phyloP scores from a whole-genome alignment of 2,113 vertebrate genomes.

The Takifugu flavidus region DNA sequence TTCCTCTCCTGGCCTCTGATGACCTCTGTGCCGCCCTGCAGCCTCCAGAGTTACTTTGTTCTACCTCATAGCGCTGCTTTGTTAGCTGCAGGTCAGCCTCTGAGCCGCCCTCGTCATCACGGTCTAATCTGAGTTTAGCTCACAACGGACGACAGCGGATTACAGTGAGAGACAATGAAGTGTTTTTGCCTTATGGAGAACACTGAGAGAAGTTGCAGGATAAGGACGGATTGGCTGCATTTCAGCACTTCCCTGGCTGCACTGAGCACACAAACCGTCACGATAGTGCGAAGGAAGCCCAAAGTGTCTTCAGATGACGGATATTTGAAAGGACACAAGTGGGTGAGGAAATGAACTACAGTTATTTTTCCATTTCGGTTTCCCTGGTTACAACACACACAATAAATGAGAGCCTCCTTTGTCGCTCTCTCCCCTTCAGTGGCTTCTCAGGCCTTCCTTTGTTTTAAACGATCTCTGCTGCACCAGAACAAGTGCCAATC shows the following conservation, averaged over 20 bases:
- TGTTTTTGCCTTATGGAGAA: not conserved
- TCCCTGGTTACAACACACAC: conserved; percentile 11
- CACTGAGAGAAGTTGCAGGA: too few species aligned
- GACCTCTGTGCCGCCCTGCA: conserved; percentile 29
- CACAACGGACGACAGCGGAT: conserved; percentile 5
- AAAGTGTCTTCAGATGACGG: not conserved
- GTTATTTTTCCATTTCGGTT: conserved; percentile 1
- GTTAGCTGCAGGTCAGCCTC: conserved; percentile 44
- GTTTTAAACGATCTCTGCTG: conserved; percentile 2
- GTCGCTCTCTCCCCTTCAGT: conserved; percentile 1
- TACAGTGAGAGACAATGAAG: not conserved
- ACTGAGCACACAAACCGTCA: not conserved
- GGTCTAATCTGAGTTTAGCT: conserved; percentile 16
- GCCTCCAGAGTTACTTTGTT: conserved; percentile 27
- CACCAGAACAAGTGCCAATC: not conserved
- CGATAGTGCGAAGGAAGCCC: not conserved
- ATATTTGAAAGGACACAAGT: conserved; percentile 8
- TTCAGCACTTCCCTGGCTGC: conserved; percentile 2
- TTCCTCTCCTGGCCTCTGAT: conserved; percentile 18
- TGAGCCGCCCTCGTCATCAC: conserved; percentile 21
- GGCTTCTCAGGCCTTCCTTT: not conserved
- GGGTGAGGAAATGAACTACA: conserved; percentile 13
- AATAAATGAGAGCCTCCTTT: conserved; percentile 7
- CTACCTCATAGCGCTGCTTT: conserved; percentile 31
- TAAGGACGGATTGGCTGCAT: not conserved